These are phyloP conservation scores for Brevimyrus niger DNA, from an alignment of 2,113 vertebrate genomes.

Conservation along the genomic window DNA sequence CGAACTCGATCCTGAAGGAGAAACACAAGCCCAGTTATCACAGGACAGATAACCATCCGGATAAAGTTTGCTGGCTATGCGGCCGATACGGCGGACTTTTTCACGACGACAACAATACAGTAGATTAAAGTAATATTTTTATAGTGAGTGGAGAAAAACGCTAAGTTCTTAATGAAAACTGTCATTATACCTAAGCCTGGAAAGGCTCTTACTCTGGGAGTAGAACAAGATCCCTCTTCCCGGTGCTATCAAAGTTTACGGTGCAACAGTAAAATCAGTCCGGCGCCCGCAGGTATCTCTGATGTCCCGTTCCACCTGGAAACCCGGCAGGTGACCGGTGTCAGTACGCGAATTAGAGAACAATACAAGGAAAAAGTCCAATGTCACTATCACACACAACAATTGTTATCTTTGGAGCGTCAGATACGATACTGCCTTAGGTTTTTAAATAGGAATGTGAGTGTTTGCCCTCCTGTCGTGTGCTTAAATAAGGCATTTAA, in stretches of 20 bases:
- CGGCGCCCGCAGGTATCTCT: neutral
- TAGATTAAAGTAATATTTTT: neutral
- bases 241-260: neutral
- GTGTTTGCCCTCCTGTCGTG: neutral
- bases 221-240: neutral
- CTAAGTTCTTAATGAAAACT: neutral
- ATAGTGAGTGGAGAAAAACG: neutral
- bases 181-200: neutral
- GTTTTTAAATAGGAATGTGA: neutral
- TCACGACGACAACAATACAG: neutral
- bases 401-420: neutral
- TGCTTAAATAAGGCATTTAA: neutral
- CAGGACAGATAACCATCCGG: neutral
- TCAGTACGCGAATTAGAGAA: neutral
- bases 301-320: neutral
- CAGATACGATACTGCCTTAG: neutral
- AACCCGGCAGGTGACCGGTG: neutral
- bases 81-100: neutral
- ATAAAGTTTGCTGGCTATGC: neutral
- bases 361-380: neutral
- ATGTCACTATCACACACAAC: neutral
- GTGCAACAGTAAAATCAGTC: conserved; percentile 7
- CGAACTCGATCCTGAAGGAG: neutral
- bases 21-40: neutral
- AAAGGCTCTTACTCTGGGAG: neutral